These are phyloP conservation scores for Dasyprocta punctata DNA, from an alignment of 2,113 vertebrate genomes.

Conservation along the genomic window DNA sequence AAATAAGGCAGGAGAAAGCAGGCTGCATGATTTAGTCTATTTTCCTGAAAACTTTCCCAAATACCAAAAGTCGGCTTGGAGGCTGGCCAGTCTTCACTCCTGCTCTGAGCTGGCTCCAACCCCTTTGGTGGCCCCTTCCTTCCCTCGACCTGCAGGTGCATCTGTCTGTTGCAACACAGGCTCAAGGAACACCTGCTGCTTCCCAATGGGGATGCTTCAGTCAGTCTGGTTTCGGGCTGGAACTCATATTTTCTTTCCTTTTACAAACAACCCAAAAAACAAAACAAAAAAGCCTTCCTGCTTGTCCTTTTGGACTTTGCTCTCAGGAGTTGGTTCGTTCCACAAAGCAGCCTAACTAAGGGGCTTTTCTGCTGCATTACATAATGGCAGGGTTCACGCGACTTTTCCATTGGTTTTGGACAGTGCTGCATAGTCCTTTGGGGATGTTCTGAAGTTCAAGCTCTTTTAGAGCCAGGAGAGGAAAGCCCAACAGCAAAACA, in stretches of 20 bases:
- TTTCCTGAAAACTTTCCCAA: conserved; percentile 75
- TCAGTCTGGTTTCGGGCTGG: conserved; percentile 60
- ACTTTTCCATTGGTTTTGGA: conserved; percentile 74
- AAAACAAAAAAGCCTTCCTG: background rate
- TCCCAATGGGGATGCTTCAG: background rate
- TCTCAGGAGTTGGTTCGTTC: conserved; percentile 54
- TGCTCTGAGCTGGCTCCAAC: conserved; percentile 64
- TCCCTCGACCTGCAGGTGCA: conserved; percentile 80
- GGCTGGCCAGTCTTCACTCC: conserved; percentile 63
- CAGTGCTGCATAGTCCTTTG: conserved; percentile 58
- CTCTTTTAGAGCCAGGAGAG: conserved; percentile 67
- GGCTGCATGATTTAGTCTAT: conserved; percentile 45
- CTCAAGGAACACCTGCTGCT: conserved; percentile 65
- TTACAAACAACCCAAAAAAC: conserved; percentile 43
- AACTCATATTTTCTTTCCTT: conserved; percentile 53
- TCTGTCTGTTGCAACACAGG: conserved; percentile 70
- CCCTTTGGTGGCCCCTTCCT: conserved; percentile 24
- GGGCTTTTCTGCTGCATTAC: conserved; percentile 61
- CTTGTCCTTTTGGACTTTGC: conserved; percentile 55
- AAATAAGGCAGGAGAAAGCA: conserved; percentile 65
- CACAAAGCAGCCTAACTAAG: background rate
- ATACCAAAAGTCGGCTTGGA: conserved; percentile 59
- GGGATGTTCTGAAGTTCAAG: conserved; percentile 78
- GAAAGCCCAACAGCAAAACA: conserved; percentile 74
- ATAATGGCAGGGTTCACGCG: conserved; percentile 63